A percentile compares a stretch with the other conserved stretches of the same genome.
Evolutionary conservation across 1,140 invertebrate species (phyloP).

Genomic region (Dolichoris vasculosae): DNA sequence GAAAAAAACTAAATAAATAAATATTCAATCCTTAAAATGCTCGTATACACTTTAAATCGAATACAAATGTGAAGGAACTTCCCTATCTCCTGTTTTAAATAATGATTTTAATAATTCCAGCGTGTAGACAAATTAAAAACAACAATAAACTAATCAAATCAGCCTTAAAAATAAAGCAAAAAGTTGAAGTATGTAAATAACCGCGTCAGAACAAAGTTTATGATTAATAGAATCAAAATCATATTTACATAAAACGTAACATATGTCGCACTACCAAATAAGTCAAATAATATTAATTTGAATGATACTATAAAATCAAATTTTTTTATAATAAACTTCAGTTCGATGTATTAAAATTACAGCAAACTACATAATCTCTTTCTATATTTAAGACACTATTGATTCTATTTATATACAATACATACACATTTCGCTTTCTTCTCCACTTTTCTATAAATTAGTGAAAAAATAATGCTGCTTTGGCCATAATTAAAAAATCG

Average conservation of each 20-base stretch:
- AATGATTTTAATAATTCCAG: background rate
- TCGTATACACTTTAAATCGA: background rate
- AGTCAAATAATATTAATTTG: background rate
- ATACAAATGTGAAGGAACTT: background rate
- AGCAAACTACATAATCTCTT: constrained; percentile 28
- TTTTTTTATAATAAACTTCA: background rate
- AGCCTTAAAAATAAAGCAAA: background rate
- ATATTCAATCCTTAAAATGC: background rate
- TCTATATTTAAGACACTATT: constrained; percentile 44
- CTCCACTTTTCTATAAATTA: constrained; percentile 64
- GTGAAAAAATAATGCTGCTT: constrained; percentile 75
- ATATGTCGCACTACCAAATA: background rate
- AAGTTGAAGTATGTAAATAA: background rate
- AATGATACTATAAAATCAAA: background rate
- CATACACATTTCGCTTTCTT: constrained; percentile 50
- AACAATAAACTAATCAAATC: background rate
- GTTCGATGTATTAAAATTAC: background rate
- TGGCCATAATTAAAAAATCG: constrained; percentile 69
- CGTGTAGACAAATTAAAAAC: background rate
- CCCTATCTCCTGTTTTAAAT: background rate
- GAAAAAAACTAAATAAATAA: background rate
- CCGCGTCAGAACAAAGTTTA: background rate
- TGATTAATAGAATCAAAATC: background rate
- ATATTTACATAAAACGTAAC: background rate
- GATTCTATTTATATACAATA: constrained; percentile 55